Evolutionary conservation across 2,888 invertebrate genomes (phyloP).

Genomic region (Drosophila mimica): DNA sequence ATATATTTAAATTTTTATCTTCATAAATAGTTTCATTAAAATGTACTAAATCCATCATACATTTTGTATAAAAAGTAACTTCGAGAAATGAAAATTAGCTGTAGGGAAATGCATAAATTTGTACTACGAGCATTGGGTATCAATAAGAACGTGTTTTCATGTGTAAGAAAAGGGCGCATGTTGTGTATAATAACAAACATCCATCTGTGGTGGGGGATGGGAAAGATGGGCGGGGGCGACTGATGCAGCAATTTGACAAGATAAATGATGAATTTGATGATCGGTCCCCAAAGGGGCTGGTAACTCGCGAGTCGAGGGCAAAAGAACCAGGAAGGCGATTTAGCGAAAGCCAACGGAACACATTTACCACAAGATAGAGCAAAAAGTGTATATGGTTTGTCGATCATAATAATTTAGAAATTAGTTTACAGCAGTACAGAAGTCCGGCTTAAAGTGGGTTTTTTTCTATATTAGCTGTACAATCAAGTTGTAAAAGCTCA

Average conservation of each 20-base stretch:
- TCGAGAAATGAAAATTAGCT: not conserved
- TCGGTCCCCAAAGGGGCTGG: slow-evolving; percentile 23
- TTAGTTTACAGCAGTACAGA: no score
- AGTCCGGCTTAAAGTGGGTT: not conserved
- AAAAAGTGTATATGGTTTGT: not conserved
- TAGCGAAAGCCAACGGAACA: not conserved
- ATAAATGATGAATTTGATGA: slow-evolving; percentile 64
- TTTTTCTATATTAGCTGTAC: not conserved
- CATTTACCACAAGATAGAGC: not conserved
- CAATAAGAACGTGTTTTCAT: not conserved
- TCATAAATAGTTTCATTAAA: not conserved
- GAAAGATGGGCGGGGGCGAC: slow-evolving; percentile 2
- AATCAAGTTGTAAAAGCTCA: not conserved
- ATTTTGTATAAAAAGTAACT: not conserved
- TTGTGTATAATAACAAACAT: slow-evolving; percentile 30
- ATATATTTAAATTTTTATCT: not conserved
- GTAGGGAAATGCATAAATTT: not conserved
- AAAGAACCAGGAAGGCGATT: slow-evolving; percentile 27
- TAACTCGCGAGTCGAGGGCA: slow-evolving; percentile 25
- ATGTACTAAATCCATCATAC: not conserved
- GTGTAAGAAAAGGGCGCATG: slow-evolving; percentile 5
- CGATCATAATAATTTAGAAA: not conserved
- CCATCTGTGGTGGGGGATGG: slow-evolving; percentile 14
- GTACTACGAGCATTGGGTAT: not conserved
- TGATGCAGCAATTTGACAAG: slow-evolving; percentile 28